Evolutionary conservation across 2,113 vertebrate genomes (phyloP).

Genomic region (Pseudorhombus dupliciocellatus): DNA sequence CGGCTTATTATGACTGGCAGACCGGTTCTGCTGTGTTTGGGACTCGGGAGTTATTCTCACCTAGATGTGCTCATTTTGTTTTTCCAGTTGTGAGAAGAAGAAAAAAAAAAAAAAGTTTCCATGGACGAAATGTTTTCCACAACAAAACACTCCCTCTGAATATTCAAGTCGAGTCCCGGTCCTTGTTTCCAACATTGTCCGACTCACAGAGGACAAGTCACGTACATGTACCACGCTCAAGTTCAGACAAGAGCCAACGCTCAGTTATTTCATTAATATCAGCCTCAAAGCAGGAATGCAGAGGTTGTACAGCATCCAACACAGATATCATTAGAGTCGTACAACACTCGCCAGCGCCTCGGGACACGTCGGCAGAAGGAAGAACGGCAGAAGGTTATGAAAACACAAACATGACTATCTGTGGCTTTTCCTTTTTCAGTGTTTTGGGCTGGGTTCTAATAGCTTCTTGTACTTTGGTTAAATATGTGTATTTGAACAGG

Average conservation of each 20-base stretch:
- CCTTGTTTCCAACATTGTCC: not conserved
- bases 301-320: not conserved
- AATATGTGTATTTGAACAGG: not conserved
- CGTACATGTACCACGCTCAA: not conserved
- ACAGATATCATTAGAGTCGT: not conserved
- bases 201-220: not conserved
- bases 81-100: not conserved
- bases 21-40: conserved; percentile 24
- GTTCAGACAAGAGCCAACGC: not conserved
- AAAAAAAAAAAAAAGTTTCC: conserved; percentile 60
- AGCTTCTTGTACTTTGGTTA: too few species aligned
- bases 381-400: not conserved
- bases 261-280: not conserved
- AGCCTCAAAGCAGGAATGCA: not conserved
- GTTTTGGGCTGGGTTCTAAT: not conserved
- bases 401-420: not conserved
- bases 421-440: not conserved
- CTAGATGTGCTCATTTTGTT: conserved; percentile 44
- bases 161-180: conserved; percentile 15
- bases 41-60: not conserved
- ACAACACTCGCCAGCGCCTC: not conserved
- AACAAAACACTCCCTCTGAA: conserved; percentile 58
- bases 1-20: conserved; percentile 15
- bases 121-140: conserved; percentile 56
- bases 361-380: not conserved